phyloP scores from a whole-genome alignment of 2,113 vertebrate genomes.

The Sorex araneus region DNA sequence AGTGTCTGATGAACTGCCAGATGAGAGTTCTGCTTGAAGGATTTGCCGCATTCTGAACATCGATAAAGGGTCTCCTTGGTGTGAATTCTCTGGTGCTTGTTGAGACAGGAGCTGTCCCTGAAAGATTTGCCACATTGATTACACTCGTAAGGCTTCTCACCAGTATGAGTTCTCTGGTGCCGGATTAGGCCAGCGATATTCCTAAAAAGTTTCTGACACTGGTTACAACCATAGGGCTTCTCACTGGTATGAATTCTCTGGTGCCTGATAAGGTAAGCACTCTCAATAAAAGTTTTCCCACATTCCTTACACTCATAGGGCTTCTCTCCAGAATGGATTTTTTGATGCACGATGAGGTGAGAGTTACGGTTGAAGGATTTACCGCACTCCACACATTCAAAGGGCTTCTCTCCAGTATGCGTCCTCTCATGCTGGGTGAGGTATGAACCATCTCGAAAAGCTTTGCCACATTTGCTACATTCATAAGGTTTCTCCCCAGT shows the following conservation, averaged over 20 bases:
- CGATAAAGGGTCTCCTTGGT: slow-evolving; percentile 83
- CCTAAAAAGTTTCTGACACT: slow-evolving; percentile 86
- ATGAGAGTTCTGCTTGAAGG: slow-evolving; percentile 83
- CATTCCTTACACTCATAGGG: slow-evolving; percentile 85
- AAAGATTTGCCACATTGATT: slow-evolving; percentile 86
- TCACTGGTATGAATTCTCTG: slow-evolving; percentile 86
- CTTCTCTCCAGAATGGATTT: slow-evolving; percentile 86
- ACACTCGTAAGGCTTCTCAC: slow-evolving; percentile 86
- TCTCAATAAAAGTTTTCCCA: slow-evolving; percentile 85
- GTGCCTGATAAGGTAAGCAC: slow-evolving; percentile 86
- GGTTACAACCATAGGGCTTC: slow-evolving; percentile 86
- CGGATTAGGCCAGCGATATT: slow-evolving; percentile 85
- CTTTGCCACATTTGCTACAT: slow-evolving; percentile 88
- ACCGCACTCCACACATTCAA: slow-evolving; percentile 86
- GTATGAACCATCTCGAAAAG: slow-evolving; percentile 83
- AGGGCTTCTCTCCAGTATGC: slow-evolving; percentile 85
- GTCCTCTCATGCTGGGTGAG: slow-evolving; percentile 84
- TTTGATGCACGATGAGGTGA: slow-evolving; percentile 84
- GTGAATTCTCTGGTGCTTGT: slow-evolving; percentile 85
- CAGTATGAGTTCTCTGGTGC: slow-evolving; percentile 87
- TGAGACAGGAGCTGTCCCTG: slow-evolving; percentile 85
- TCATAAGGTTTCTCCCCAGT: slow-evolving; percentile 85
- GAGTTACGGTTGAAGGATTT: slow-evolving; percentile 87
- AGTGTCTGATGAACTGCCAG: slow-evolving; percentile 72
- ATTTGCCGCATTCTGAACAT: slow-evolving; percentile 82